Evolutionary conservation across 2,113 vertebrate genomes (phyloP).

Genomic region (Chitala chitala): DNA sequence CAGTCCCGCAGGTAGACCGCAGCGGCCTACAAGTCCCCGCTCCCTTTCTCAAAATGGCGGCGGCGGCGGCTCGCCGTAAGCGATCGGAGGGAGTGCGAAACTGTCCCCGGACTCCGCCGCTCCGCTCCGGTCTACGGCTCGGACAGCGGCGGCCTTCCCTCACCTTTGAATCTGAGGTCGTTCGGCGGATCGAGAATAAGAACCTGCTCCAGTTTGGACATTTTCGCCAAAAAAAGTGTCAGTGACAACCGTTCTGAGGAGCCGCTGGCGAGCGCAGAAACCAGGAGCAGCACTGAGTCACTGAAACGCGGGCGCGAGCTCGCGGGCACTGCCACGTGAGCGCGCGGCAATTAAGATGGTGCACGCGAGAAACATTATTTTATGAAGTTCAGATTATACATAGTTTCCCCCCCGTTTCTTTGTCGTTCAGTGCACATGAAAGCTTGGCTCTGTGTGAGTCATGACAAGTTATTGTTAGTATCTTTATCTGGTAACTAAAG

Average conservation of each 20-base stretch:
- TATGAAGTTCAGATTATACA: no score
- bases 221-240: slow-evolving; percentile 64
- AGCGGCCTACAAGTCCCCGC: slow-evolving; percentile 40
- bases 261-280: slow-evolving; percentile 48
- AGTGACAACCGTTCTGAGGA: slow-evolving; percentile 47
- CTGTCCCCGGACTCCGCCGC: neutral
- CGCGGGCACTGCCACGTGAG: slow-evolving; percentile 17
- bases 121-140: neutral
- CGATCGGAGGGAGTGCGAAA: slow-evolving; percentile 42
- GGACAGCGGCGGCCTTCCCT: slow-evolving; percentile 21
- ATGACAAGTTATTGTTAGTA: no score
- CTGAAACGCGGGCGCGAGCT: slow-evolving; percentile 35
- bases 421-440: no score
- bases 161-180: slow-evolving; percentile 95
- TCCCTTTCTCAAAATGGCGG: slow-evolving; percentile 63
- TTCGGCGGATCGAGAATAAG: slow-evolving; percentile 81
- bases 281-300: slow-evolving; percentile 50
- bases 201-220: slow-evolving; percentile 91
- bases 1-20: slow-evolving; percentile 29
- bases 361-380: neutral
- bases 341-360: slow-evolving; percentile 41
- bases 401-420: no score
- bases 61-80: slow-evolving; percentile 47
- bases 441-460: no score
- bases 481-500: no score